Percentiles rank a stretch among this genome's conserved stretches.
These are phyloP conservation scores for Sminthurides bifidus DNA, from an alignment of 1,140 invertebrate genomes.

Conservation along the genomic window DNA sequence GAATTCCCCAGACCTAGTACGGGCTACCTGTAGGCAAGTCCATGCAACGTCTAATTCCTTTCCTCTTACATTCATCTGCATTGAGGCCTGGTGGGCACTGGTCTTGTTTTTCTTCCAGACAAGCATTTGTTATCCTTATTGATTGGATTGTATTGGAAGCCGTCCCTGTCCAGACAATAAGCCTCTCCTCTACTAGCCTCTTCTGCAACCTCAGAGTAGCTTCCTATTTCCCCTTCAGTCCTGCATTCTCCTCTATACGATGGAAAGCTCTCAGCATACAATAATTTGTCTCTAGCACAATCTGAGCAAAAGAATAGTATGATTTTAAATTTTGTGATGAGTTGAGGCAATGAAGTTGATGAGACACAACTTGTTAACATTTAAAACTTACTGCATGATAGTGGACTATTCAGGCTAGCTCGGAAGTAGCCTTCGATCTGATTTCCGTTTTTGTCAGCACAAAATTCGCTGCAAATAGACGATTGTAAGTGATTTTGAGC, in stretches of 20 bases:
- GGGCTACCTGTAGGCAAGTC: too few relatives aligned
- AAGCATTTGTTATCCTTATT: too few relatives aligned
- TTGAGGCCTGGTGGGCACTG: too few relatives aligned
- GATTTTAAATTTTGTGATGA: conserved; percentile 8
- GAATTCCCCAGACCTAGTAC: too few relatives aligned
- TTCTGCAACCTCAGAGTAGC: conserved; percentile 40
- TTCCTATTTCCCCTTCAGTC: conserved; percentile 42
- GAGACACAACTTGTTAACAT: too few relatives aligned
- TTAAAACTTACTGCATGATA: conserved; percentile 45
- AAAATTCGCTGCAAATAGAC: conserved; percentile 45
- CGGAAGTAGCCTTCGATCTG: conserved; percentile 41
- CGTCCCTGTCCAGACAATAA: conserved; percentile 45
- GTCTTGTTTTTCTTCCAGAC: too few relatives aligned
- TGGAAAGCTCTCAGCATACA: conserved; percentile 38
- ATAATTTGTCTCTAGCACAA: conserved; percentile 42
- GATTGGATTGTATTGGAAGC: conserved; percentile 38
- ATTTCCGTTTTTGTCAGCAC: conserved; percentile 42
- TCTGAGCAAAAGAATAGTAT: conserved; percentile 35
- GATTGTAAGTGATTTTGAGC: too few relatives aligned
- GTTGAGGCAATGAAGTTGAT: too few relatives aligned
- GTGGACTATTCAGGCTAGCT: conserved; percentile 34
- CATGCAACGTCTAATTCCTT: too few relatives aligned
- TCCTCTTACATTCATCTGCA: too few relatives aligned
- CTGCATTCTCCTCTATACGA: conserved; percentile 37
- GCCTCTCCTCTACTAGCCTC: conserved; percentile 37